These are phyloP conservation scores for Leptinotarsa undecemlineata DNA, from an alignment of 1,140 invertebrate species.

Conservation along the genomic window DNA sequence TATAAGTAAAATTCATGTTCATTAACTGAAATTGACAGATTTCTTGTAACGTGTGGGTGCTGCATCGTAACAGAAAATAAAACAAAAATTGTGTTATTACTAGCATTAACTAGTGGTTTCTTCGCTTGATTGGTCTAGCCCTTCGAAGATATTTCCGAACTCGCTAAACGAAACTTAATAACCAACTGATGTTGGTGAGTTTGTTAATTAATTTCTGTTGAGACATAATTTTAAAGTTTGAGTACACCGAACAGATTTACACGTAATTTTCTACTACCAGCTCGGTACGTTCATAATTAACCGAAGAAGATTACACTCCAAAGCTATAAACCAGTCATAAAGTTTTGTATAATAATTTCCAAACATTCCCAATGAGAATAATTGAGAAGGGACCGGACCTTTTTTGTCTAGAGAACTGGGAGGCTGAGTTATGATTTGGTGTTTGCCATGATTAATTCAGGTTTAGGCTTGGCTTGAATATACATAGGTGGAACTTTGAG, in stretches of 20 bases:
- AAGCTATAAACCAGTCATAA: conserved; percentile 25
- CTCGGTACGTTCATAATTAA: conserved; percentile 29
- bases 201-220: conserved; percentile 38
- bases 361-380: conserved; percentile 23
- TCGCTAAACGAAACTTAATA: conserved; percentile 10
- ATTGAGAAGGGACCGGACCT: conserved; percentile 17
- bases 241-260: conserved; percentile 35
- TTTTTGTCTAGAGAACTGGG: conserved; percentile 4
- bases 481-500: not conserved
- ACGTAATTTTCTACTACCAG: conserved; percentile 34
- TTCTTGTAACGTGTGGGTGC: too few relatives aligned
- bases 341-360: conserved; percentile 27
- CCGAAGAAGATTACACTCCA: conserved; percentile 26
- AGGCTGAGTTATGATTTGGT: conserved; percentile 10
- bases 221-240: conserved; percentile 39
- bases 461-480: not conserved
- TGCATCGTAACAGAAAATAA: too few relatives aligned
- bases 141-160: not conserved
- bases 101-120: not conserved
- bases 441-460: conserved; percentile 19
- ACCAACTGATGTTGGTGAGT: conserved; percentile 23
- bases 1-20: too few relatives aligned
- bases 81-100: too few relatives aligned
- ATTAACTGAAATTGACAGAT: too few relatives aligned
- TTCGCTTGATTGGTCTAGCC: not conserved